Conservation (phyloP, 2,888 invertebrate genomes). For the Sminthurinus aureus region DNA sequence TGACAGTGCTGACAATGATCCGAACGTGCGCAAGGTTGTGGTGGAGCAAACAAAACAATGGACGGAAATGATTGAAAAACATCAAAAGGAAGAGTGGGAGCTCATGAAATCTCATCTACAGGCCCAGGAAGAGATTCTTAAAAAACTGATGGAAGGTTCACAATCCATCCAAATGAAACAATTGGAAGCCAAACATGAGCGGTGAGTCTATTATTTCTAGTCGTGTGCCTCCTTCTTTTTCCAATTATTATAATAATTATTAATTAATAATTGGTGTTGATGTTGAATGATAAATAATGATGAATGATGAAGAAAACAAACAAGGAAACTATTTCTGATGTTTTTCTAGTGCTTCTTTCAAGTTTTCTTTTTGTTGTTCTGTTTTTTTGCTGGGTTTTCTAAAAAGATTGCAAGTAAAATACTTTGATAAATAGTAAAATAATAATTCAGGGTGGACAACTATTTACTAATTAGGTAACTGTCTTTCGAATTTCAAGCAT, state of each 20-base stretch:
- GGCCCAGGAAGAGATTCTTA: slow-evolving; percentile 68
- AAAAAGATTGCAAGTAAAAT: too few relatives aligned
- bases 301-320: not conserved
- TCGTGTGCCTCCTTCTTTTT: too few relatives aligned
- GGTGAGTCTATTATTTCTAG: slow-evolving; percentile 64
- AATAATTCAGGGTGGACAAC: too few relatives aligned
- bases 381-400: too few relatives aligned
- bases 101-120: slow-evolving; percentile 73
- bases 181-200: slow-evolving; percentile 86
- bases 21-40: slow-evolving; percentile 81
- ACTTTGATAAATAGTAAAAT: too few relatives aligned
- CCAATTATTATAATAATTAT: too few relatives aligned
- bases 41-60: slow-evolving; percentile 93
- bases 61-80: slow-evolving; percentile 69
- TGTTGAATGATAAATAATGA: not conserved
- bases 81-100: slow-evolving; percentile 79
- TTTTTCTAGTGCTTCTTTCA: too few relatives aligned
- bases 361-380: too few relatives aligned
- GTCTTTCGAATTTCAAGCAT: too few relatives aligned
- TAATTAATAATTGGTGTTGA: too few relatives aligned
- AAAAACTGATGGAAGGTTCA: slow-evolving; percentile 80
- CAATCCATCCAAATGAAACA: slow-evolving; percentile 89
- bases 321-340: too few relatives aligned
- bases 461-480: too few relatives aligned
- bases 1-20: slow-evolving; percentile 78